Conservation (phyloP, 1,140 invertebrate species). For the Nephotettix cincticeps region DNA sequence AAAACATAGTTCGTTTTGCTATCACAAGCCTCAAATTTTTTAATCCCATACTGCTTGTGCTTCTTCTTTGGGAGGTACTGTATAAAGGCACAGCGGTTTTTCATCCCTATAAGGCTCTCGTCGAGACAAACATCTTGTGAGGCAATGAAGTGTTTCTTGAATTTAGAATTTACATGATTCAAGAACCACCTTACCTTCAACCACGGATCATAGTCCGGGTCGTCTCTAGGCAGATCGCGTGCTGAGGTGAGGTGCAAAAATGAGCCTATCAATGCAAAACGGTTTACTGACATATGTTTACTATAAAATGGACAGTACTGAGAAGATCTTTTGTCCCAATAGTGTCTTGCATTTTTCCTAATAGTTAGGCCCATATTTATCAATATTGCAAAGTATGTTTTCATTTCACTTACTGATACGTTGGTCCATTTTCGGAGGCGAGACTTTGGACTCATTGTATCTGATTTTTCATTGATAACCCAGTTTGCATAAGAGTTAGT, state of each 20-base stretch:
- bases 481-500: slow-evolving; percentile 11
- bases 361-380: not conserved
- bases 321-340: not conserved
- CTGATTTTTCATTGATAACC: not conserved
- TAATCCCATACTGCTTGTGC: too few relatives aligned
- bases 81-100: too few relatives aligned
- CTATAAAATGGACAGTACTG: not conserved
- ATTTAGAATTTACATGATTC: not conserved
- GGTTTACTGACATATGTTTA: not conserved
- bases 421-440: not conserved
- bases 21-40: too few relatives aligned
- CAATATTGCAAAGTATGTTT: not conserved
- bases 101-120: not conserved
- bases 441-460: not conserved
- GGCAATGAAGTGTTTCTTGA: not conserved
- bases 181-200: not conserved
- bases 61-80: too few relatives aligned
- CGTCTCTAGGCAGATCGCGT: not conserved
- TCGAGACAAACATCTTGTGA: not conserved
- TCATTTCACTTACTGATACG: not conserved
- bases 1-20: too few relatives aligned
- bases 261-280: not conserved
- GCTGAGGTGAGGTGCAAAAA: not conserved
- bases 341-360: not conserved
- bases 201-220: not conserved